phyloP scores from a whole-genome alignment of 2,888 invertebrate genomes.

The Cataglyphis albicans region DNA sequence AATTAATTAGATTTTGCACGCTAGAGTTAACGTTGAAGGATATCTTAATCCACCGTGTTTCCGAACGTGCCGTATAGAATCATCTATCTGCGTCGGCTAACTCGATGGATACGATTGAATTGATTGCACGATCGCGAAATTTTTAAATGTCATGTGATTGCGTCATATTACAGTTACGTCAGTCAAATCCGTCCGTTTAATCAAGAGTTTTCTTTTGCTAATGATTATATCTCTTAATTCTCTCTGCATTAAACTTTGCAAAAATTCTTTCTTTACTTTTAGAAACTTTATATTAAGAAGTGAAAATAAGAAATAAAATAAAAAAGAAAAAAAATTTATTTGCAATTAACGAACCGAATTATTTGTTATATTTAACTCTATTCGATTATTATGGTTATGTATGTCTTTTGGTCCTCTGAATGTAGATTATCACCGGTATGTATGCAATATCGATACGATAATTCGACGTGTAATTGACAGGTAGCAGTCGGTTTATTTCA shows the following conservation, averaged over 20 bases:
- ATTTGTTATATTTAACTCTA: not conserved
- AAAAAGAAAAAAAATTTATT: not conserved
- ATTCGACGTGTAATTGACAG: slow-evolving; percentile 46
- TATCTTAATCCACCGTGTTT: slow-evolving; percentile 44
- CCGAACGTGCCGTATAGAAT: slow-evolving; percentile 31
- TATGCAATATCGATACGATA: slow-evolving; percentile 34
- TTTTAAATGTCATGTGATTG: slow-evolving; percentile 26
- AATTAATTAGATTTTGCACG: slow-evolving; percentile 56
- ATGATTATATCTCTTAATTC: not conserved
- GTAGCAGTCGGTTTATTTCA: slow-evolving; percentile 12
- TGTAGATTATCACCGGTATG: slow-evolving; percentile 21
- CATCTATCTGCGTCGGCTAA: slow-evolving; percentile 39
- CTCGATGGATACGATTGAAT: slow-evolving; percentile 30
- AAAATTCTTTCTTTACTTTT: not conserved
- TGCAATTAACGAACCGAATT: not conserved
- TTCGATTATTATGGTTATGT: not conserved
- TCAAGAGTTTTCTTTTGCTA: not conserved
- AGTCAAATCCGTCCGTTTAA: not conserved
- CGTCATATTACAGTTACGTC: slow-evolving; percentile 6
- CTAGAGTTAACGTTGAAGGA: slow-evolving; percentile 45
- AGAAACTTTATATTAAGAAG: not conserved
- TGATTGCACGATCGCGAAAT: slow-evolving; percentile 6
- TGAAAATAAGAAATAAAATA: not conserved
- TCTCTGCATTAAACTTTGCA: not conserved
- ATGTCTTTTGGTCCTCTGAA: not conserved